phyloP scores from a whole-genome alignment of 2,113 vertebrate genomes.

The Tyrannus savana region DNA sequence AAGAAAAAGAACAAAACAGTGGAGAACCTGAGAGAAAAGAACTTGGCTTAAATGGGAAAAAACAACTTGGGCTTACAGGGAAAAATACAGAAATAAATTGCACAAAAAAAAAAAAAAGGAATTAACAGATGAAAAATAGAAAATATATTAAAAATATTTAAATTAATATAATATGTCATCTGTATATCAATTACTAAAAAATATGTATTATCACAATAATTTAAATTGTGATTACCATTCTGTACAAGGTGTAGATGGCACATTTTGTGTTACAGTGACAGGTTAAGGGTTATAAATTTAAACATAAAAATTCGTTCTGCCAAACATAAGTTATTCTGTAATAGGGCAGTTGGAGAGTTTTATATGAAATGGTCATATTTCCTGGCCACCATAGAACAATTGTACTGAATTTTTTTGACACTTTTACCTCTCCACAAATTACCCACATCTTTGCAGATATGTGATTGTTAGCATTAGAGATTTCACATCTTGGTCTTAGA shows the following conservation, averaged over 20 bases:
- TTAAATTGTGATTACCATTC: background rate
- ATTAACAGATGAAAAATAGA: background rate
- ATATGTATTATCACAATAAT: background rate
- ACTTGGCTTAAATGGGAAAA: background rate
- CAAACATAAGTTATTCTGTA: background rate
- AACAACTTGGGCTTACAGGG: accelerated
- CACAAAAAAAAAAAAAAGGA: accelerated
- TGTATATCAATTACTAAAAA: background rate
- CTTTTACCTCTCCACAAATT: background rate
- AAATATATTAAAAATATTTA: background rate
- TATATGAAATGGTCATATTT: background rate
- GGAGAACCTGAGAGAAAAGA: background rate
- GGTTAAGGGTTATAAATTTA: background rate
- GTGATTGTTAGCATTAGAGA: background rate
- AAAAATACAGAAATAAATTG: background rate
- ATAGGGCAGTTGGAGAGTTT: background rate
- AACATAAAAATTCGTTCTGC: background rate
- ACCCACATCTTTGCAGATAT: background rate
- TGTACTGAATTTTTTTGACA: slow-evolving; percentile 8
- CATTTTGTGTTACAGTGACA: background rate
- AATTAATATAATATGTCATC: background rate
- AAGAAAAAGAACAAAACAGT: background rate
- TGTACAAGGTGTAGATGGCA: background rate
- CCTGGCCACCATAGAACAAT: background rate
- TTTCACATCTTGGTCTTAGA: background rate